Evolutionary conservation across 2,888 invertebrate species (phyloP), one percentile per base, ranked within the genome.

Genomic region (Marronus borbonicus): DNA sequence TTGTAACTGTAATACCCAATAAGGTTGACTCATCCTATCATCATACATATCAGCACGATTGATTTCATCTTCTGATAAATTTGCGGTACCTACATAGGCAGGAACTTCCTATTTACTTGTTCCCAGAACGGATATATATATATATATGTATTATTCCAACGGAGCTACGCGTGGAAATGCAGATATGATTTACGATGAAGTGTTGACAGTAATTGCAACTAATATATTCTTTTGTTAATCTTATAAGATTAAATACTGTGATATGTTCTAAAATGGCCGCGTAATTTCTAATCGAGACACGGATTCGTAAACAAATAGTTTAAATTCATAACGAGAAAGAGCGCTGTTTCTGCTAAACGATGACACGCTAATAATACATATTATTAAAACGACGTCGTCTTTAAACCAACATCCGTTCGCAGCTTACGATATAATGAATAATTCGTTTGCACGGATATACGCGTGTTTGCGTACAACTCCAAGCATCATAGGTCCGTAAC

Each of bases 271-370:
- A 50, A 68, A 52, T 36, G n/a, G 44, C 58, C 31, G 36, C 8
- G 20, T 72, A 58, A 58, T 72, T 72, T 72, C 72, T 72, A 72
- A 36, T 36, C 72, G 39, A 72, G 39, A 20, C 72, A 72, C 72
- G 72, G 39, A 72, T 58, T 39, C 39, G 39, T 72, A 58, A 72
- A 72, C 72, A 72, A 72, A 72, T 58, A 72, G 39, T 72, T 72
- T 58, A 58, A 36, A 72, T 72, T 58, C 72, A 72, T n/a, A 58
- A 39, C 72, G 58, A 39, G 69, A 28, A 50, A 72, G 58, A 72
- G 10, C 50, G 58, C 72, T 72, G 72, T 72, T 58, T 72, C 72
- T 39, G 60, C 36, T 72, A 72, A 44, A 72, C 58, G 72, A 72
- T 58, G 72, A 72, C 58, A 58, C 58, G 58, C n/a, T 52, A 17